Percentiles rank a stretch among this genome's conserved stretches.
Evolutionary conservation across 2,113 vertebrate species (phyloP).

Genomic region (Nicator chloris): DNA sequence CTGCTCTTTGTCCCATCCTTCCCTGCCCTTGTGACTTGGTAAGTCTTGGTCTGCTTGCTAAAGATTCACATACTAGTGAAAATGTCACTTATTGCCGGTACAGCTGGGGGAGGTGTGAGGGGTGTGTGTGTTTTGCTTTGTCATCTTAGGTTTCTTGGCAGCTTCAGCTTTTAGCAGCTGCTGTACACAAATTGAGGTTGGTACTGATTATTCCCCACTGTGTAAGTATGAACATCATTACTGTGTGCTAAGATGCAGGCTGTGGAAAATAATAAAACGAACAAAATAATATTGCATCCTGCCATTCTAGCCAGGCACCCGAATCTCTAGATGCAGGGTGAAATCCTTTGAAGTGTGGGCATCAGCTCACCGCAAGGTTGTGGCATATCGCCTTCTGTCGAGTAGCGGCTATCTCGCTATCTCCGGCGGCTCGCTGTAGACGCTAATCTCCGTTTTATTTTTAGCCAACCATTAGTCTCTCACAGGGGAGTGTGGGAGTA

Average conservation of each 20-base stretch:
- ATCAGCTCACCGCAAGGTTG: neutral
- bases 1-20: neutral
- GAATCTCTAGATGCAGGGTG: neutral
- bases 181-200: neutral
- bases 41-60: neutral
- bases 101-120: neutral
- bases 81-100: neutral
- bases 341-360: neutral
- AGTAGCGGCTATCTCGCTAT: neutral
- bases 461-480: constrained; percentile 78
- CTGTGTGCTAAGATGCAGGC: neutral
- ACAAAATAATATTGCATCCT: neutral
- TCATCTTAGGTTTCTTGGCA: neutral
- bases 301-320: neutral
- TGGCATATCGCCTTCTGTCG: constrained; percentile 9
- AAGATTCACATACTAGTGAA: neutral
- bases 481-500: constrained; percentile 68
- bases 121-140: neutral
- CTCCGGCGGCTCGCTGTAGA: neutral
- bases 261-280: neutral
- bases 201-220: neutral
- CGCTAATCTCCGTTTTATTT: constrained; percentile 70
- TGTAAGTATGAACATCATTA: neutral
- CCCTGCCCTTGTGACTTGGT: neutral
- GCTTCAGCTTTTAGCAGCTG: neutral